A percentile compares a stretch with the other conserved stretches of the same genome.
phyloP scores from a whole-genome alignment of 2,888 invertebrate species.

The Thysanoteuthis rhombus region DNA sequence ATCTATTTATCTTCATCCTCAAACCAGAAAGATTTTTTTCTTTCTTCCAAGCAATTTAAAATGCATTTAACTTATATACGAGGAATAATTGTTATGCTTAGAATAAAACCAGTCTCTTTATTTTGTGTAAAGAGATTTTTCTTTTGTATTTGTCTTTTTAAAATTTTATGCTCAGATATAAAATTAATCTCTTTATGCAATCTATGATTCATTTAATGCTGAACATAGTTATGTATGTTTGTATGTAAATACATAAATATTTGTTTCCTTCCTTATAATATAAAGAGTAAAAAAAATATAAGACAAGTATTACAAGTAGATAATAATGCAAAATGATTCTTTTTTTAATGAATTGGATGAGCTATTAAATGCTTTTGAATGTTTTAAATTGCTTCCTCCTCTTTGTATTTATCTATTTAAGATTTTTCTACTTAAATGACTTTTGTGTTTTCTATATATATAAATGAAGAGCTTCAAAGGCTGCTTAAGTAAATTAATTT shows the following conservation, averaged over 20 bases:
- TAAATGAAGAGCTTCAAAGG: neutral
- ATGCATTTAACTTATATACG: neutral
- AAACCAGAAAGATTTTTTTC: neutral
- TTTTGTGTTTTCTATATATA: neutral
- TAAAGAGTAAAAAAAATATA: neutral
- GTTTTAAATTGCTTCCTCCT: neutral
- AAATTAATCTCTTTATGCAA: slow-evolving; percentile 12
- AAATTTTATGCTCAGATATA: neutral
- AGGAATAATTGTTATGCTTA: neutral
- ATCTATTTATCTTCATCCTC: neutral
- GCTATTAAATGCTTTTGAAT: slow-evolving; percentile 12
- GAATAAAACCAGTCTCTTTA: neutral
- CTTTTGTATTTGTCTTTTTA: neutral
- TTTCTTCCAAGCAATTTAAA: neutral
- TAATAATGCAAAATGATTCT: neutral
- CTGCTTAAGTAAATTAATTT: neutral
- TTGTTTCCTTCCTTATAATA: neutral
- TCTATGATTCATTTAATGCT: neutral
- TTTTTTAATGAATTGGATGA: neutral
- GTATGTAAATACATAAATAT: neutral
- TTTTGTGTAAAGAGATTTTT: neutral
- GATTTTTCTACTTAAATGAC: neutral
- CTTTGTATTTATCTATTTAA: neutral
- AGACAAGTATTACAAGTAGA: neutral
- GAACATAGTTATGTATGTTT: neutral